A percentile compares a stretch with the other conserved stretches of the same genome.
Conservation (phyloP, 2,888 invertebrate genomes). For the Ectropis crepuscularia region DNA sequence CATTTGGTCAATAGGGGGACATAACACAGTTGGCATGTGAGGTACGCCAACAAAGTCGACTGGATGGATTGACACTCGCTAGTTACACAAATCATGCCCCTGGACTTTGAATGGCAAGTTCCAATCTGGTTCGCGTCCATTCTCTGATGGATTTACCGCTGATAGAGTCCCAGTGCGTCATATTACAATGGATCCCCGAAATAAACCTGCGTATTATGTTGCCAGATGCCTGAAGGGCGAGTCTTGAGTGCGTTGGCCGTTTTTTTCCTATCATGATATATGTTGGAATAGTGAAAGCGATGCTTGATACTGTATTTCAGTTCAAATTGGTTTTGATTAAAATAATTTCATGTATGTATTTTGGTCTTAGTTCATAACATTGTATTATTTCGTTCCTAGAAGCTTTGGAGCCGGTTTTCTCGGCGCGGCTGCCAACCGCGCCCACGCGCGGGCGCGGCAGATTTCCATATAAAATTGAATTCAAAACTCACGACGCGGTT, state of each 20-base stretch:
- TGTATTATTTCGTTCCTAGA: too few relatives aligned
- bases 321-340: not conserved
- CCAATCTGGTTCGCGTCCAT: conserved; percentile 44
- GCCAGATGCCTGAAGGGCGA: not conserved
- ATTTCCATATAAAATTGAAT: too few relatives aligned
- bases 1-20: conserved; percentile 30
- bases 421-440: too few relatives aligned
- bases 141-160: conserved; percentile 45
- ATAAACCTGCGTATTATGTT: conserved; percentile 23
- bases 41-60: conserved; percentile 19
- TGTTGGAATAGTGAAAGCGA: not conserved
- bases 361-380: too few relatives aligned
- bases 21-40: conserved; percentile 26
- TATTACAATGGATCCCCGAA: conserved; percentile 30
- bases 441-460: too few relatives aligned
- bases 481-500: too few relatives aligned
- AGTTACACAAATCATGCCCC: conserved; percentile 43
- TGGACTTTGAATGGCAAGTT: conserved; percentile 41
- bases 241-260: not conserved
- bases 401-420: too few relatives aligned
- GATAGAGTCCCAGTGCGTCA: conserved; percentile 35
- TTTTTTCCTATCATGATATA: not conserved
- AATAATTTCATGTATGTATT: too few relatives aligned
- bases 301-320: not conserved
- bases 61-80: conserved; percentile 38